These are phyloP conservation scores for Psophia crepitans DNA, from an alignment of 2,113 vertebrate genomes.

Conservation along the genomic window DNA sequence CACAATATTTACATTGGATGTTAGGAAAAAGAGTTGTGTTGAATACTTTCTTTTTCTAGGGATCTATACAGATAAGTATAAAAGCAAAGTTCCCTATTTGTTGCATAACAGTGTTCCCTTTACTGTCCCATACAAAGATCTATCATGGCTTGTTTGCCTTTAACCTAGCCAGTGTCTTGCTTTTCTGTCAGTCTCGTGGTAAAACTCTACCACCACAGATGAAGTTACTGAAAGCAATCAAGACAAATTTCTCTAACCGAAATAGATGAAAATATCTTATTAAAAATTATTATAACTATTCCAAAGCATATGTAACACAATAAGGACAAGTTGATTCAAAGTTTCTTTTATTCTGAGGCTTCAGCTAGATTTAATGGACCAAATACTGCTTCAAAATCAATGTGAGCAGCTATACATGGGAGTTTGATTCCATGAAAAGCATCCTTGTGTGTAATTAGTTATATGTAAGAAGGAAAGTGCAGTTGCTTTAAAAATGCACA, in stretches of 20 bases:
- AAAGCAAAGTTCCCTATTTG: not conserved
- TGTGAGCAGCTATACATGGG: fast-evolving
- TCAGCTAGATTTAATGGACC: not conserved
- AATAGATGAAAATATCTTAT: not conserved
- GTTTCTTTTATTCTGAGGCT: not conserved
- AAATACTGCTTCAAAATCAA: not conserved
- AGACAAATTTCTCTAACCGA: not conserved
- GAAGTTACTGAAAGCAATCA: not conserved
- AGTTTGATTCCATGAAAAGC: not conserved
- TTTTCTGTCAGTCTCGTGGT: not conserved
- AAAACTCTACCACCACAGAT: not conserved
- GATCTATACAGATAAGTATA: not conserved
- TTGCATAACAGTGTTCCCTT: not conserved
- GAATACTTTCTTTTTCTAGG: not conserved
- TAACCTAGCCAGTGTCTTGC: not conserved
- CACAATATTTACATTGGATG: not conserved
- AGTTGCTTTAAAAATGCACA: not conserved
- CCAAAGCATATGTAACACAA: not conserved
- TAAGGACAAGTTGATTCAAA: not conserved
- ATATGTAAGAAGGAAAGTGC: not conserved
- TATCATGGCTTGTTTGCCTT: not conserved
- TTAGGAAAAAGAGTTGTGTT: not conserved
- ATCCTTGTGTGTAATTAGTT: not conserved
- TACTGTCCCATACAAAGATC: not conserved
- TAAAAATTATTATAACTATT: not conserved